Conservation (phyloP, 2,797 vertebrate species). For the Zenarchopterus dispar region DNA sequence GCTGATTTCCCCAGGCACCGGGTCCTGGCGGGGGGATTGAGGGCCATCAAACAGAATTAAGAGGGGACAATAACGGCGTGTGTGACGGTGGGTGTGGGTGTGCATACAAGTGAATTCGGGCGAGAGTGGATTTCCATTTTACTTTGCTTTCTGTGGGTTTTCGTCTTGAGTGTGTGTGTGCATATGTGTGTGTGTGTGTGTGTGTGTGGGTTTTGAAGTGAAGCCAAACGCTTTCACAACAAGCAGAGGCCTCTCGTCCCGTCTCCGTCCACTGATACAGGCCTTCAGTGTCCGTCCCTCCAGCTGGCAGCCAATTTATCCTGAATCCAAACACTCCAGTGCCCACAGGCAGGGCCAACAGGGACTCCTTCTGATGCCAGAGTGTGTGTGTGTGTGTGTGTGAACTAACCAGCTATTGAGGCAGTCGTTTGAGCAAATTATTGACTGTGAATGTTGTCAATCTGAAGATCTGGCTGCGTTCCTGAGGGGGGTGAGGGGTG, state of each 20-base stretch:
- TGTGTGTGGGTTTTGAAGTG: constrained; percentile 53
- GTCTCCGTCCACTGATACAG: constrained; percentile 62
- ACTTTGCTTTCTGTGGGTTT: constrained; percentile 16
- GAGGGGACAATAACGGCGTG: constrained; percentile 57
- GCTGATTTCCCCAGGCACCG: constrained; percentile 59
- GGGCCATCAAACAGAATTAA: constrained; percentile 68
- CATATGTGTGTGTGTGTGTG: constrained; percentile 30
- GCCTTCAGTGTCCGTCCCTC: constrained; percentile 67
- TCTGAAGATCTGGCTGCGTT: constrained; percentile 29
- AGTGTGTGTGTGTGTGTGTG: constrained; percentile 42
- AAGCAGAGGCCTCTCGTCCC: constrained; percentile 68
- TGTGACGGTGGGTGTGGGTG: constrained; percentile 13
- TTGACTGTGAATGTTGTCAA: constrained; percentile 58
- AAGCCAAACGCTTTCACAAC: constrained; percentile 65
- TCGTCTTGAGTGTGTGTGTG: constrained; percentile 8
- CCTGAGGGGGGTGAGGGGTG: background rate
- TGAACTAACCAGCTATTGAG: constrained; percentile 42
- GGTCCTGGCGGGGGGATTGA: constrained; percentile 58
- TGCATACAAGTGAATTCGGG: constrained; percentile 1
- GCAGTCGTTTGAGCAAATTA: constrained; percentile 58
- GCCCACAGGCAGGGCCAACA: constrained; percentile 66
- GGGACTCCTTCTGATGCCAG: constrained; percentile 70
- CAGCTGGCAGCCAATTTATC: constrained; percentile 72
- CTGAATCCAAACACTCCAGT: constrained; percentile 73
- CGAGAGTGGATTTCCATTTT: constrained; percentile 13